phyloP scores from a whole-genome alignment of 2,888 invertebrate species.

The Tachina grossa region DNA sequence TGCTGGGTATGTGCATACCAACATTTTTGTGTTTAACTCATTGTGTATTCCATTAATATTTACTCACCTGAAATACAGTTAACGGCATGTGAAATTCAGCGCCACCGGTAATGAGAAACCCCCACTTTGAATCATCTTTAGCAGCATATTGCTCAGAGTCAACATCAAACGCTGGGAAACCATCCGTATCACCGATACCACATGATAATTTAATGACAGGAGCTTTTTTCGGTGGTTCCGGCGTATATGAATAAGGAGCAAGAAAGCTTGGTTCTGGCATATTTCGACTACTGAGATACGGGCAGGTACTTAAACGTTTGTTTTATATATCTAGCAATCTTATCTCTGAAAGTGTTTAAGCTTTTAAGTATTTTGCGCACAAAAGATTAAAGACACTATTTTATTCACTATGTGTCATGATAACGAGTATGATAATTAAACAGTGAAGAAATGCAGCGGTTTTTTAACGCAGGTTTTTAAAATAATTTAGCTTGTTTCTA shows the following conservation, averaged over 20 bases:
- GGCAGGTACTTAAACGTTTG: background rate
- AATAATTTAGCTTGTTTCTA: background rate
- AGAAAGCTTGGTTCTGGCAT: conserved; percentile 79
- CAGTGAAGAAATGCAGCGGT: conserved; percentile 7
- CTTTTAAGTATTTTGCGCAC: background rate
- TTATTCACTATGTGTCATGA: background rate
- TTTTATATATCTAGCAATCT: background rate
- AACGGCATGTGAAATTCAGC: conserved; percentile 83
- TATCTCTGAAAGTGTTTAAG: conserved; percentile 9
- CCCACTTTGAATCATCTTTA: conserved; percentile 82
- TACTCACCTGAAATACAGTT: conserved; percentile 83
- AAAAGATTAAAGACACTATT: conserved; percentile 21
- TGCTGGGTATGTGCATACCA: background rate
- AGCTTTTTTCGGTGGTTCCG: conserved; percentile 79
- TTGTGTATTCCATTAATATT: background rate
- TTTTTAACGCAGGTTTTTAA: background rate
- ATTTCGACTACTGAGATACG: conserved; percentile 19
- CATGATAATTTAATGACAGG: conserved; percentile 80
- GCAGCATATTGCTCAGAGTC: conserved; percentile 80
- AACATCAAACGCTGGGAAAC: conserved; percentile 81
- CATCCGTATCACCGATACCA: conserved; percentile 82
- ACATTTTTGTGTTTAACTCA: background rate
- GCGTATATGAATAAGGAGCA: conserved; percentile 74
- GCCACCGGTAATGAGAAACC: conserved; percentile 83
- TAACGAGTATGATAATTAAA: background rate